Evolutionary conservation across 2,113 vertebrate species (phyloP).

Genomic region (Archilochus colubris): DNA sequence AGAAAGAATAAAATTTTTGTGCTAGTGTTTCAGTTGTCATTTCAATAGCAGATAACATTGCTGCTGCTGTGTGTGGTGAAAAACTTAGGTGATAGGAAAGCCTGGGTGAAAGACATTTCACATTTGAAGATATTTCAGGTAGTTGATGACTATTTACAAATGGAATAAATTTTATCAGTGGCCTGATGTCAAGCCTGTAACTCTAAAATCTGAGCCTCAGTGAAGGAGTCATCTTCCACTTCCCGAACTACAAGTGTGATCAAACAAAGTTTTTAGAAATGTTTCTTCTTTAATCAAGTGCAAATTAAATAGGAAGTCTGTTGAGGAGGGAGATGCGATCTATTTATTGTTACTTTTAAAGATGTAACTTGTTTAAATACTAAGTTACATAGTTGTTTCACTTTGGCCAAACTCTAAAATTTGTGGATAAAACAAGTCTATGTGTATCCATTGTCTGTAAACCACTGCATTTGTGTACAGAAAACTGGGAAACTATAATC

Average conservation of each 20-base stretch:
- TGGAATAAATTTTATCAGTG: neutral
- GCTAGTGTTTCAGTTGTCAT: neutral
- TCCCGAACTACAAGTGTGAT: neutral
- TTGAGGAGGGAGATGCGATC: neutral
- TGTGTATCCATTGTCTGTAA: neutral
- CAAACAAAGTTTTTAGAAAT: neutral
- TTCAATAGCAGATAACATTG: neutral
- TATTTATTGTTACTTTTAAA: neutral
- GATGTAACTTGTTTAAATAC: neutral
- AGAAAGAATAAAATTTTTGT: neutral
- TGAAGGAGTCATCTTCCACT: neutral
- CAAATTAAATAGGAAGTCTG: neutral
- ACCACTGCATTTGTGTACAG: neutral
- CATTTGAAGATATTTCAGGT: neutral
- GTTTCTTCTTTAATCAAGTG: neutral
- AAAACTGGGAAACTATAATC: neutral
- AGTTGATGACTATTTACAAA: neutral
- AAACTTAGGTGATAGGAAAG: neutral
- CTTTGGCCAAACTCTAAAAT: neutral
- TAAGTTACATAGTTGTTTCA: neutral
- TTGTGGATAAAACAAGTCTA: neutral
- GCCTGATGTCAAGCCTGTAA: neutral
- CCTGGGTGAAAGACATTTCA: neutral
- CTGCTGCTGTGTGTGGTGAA: neutral
- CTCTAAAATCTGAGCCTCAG: neutral